Evolutionary conservation across 2,888 invertebrate genomes (phyloP), one percentile per base, ranked within the genome.

Genomic region (Cacoxenus indagator): DNA sequence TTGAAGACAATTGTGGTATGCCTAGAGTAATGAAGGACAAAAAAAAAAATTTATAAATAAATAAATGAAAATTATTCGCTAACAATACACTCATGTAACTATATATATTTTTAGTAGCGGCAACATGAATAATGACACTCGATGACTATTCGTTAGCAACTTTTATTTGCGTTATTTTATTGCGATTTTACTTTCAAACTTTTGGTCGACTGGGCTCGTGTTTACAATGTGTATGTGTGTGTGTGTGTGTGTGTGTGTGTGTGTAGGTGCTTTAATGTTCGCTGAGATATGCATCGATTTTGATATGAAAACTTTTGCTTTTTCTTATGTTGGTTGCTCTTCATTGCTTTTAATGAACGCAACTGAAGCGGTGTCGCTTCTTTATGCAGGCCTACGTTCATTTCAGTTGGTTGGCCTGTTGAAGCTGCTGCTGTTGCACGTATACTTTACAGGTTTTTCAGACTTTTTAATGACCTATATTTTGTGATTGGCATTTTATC

Each of bases 401-500:
- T 54, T 4, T n/a, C n/a, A 22, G 57, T 31, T 59, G 24, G 24
- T 55, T 27, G n/a, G 55, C 55, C 5, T 17, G n/a, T n/a, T n/a
- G n/a, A 37, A 14, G 37, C 14, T 14, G 37, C 14, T 8, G 8
- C 9, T 2, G 37, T 37, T 14, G 31, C 14, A 14, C 31, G 8
- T 37, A 14, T 37, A 14, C 37, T 37, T 37, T 8, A 14, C 37
- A n/a, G n/a, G 8, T 26, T 55, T 55, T 55, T 62, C n/a, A 57
- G 57, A 29, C 29, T 57, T 57, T 27, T 57, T 57, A 57, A 57
- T 57, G 57, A 27, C 57, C 26, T 57, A n/a, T 29, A 57, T 62
- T 62, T 45, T 62, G 61, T 45, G 11, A 19, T 29, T 62, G 43
- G 61, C 61, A 62, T 45, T 62, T 62, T 62, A 62, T 62, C 61